Base-by-base conservation (phyloP, 2,888 invertebrate species). In the Epiperipatus broadwayi region DNA sequence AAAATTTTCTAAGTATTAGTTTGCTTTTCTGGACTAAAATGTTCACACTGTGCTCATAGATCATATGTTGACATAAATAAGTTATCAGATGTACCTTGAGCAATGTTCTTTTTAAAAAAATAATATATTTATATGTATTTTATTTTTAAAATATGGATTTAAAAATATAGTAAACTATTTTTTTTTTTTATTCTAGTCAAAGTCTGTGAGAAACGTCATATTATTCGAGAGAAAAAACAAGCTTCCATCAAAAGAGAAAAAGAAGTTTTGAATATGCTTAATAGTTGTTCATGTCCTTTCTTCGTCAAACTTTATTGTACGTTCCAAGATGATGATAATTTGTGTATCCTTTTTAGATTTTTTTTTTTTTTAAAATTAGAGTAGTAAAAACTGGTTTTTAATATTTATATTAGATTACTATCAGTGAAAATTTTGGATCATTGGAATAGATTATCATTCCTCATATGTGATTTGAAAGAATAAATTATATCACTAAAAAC, bases 181-280 rank as follows among this genome's bases (percentile, higher is more conserved):
- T n/a, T n/a, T n/a, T n/a, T n/a, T n/a, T 49, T 47, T 48, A 50
- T 70, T 72, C 39, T 70, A 80, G 84, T 95, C 56, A 97, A 97
- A 73, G 89, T 93, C n/a, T 78, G 91, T 60, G 84, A 89, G 54
- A 97, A 97, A 65, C 68, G 72, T 36, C 80, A 87, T 60, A 89
- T 97, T 49, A 71, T 89, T 49, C 71, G 78, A 47, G 89, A 95
- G 63, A 79, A 78, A 59, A 95, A 95, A 64, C 74, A 78, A 51
- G 78, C 83, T 55, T 85, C 87, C 60, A 78, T 95, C 42, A 76
- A 77, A 57, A 69, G 91, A 31, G 97, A 99, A 62, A 89, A 87
- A 58, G 85, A 91, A 55, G 83, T 87, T 19, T 66, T 95, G 57
- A 78, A 83, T 58, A 73, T 78, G 62, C 65, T 91, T 50, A 78